Evolutionary conservation across 2,797 vertebrate genomes (phyloP).

Genomic region (Danio aesculapii): DNA sequence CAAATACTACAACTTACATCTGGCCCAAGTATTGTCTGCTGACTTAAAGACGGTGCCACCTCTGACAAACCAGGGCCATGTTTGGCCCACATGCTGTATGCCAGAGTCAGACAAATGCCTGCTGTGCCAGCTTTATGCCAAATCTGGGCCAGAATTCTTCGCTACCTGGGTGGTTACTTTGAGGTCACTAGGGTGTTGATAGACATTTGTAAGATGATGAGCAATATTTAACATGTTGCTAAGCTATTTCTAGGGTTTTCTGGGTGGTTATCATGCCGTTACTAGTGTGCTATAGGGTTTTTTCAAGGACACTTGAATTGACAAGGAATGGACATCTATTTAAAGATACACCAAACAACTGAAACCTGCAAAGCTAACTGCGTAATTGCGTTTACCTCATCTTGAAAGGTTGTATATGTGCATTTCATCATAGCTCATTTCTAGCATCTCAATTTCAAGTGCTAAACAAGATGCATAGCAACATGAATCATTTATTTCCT

Average conservation of each 20-base stretch:
- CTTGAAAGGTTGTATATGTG: not conserved
- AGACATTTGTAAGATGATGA: too few relatives aligned
- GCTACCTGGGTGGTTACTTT: too few relatives aligned
- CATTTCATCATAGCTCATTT: not conserved
- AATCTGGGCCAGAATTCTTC: too few relatives aligned
- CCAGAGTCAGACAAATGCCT: too few relatives aligned
- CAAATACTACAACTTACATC: too few relatives aligned
- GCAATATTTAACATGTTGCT: too few relatives aligned
- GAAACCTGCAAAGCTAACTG: not conserved
- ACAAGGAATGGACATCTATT: not conserved
- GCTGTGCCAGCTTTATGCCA: too few relatives aligned
- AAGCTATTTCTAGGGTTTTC: not conserved
- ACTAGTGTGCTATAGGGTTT: not conserved
- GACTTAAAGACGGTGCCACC: too few relatives aligned
- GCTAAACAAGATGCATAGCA: conserved; percentile 21
- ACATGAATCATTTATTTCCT: conserved; percentile 46
- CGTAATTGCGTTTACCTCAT: not conserved
- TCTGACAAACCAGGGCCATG: too few relatives aligned
- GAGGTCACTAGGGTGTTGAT: too few relatives aligned
- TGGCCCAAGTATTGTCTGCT: too few relatives aligned
- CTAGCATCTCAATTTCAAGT: not conserved
- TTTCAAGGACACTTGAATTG: not conserved
- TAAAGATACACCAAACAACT: not conserved
- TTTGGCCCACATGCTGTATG: too few relatives aligned
- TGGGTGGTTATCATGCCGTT: not conserved